Base-by-base conservation (phyloP, 1,140 invertebrate species). In the Berghia stephanieae region DNA sequence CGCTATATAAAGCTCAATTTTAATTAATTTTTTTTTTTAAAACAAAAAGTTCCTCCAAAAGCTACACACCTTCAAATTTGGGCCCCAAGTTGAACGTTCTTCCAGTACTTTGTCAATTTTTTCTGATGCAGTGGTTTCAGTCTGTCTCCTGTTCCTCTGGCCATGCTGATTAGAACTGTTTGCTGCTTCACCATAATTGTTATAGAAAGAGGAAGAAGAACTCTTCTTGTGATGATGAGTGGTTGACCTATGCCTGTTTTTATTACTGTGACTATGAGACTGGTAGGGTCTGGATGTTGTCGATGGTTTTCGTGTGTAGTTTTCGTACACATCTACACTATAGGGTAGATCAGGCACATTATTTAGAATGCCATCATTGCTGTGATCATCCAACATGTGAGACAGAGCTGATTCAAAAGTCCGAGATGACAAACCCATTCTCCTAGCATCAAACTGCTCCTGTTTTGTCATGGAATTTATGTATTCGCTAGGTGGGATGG, bases 401-500 rank as follows among this genome's bases (percentile, higher is more conserved):
- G 78, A 75, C 21, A 87, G 73, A 42, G 86, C 84, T 38, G 81
- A 73, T 70, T 87, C 86, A 84, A 87, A 87, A 0, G 80, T 84
- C 44, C 80, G 83, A 3, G 84, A 82, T 18, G 82, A 81, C 34
- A 87, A 67, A 67, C 79, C 84, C 86, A 87, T 87, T 74, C 83
- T 85, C 10, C 84, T 63, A n/a, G 80, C 84, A 81, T 87, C 84
- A 83, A 86, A 85, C 43, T 82, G 70, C 55, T 84, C 83, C 27
- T 66, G 66, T 40, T 72, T 79, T 21, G 63, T 66, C 78, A 84
- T 85, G 10, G 78, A 69, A 74, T 83, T 67, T 27, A 86, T 79
- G 81, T 86, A 86, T 70, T 85, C 82, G 81, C 84, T 87, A 16
- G 84, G 84, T 78, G 83, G 84, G 40, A 83, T 75, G 31, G 82